Conservation (phyloP, 2,113 vertebrate genomes). For the Scophthalmus maximus region DNA sequence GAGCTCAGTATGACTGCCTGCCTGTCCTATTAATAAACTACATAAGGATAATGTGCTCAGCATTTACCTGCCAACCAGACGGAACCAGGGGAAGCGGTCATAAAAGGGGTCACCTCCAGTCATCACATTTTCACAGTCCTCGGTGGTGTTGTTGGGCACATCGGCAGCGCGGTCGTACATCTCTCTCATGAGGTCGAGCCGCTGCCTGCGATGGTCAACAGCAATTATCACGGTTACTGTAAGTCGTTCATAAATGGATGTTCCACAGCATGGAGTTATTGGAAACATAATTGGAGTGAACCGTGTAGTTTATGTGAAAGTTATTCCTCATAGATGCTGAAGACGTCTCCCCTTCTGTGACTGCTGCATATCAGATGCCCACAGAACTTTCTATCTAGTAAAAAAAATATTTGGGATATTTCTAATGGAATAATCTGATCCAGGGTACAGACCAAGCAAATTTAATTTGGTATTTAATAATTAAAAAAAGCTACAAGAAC, state of each 20-base stretch:
- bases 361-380: too few species aligned
- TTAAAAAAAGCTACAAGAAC: not conserved
- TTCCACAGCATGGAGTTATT: not conserved
- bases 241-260: not conserved
- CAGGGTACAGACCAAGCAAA: not conserved
- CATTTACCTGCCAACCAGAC: slow-evolving; percentile 96
- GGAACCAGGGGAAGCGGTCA: slow-evolving; percentile 98
- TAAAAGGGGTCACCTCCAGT: slow-evolving; percentile 97
- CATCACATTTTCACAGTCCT: slow-evolving; percentile 93
- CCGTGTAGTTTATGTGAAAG: too few species aligned
- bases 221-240: not conserved
- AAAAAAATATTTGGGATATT: not conserved
- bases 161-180: slow-evolving; percentile 98
- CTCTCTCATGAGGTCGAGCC: slow-evolving; percentile 96
- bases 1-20: not conserved
- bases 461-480: too few species aligned
- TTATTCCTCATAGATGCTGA: too few species aligned
- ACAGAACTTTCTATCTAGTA: too few species aligned
- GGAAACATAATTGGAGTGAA: not conserved
- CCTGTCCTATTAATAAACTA: not conserved
- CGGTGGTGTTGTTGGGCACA: slow-evolving; percentile 88
- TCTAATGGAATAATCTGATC: not conserved
- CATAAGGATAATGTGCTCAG: not conserved
- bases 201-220: slow-evolving; percentile 85
- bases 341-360: too few species aligned